Evolutionary conservation across 92 coral and sea anemone species (phyloP).

Genomic region (Epizoanthus illoricatus): DNA sequence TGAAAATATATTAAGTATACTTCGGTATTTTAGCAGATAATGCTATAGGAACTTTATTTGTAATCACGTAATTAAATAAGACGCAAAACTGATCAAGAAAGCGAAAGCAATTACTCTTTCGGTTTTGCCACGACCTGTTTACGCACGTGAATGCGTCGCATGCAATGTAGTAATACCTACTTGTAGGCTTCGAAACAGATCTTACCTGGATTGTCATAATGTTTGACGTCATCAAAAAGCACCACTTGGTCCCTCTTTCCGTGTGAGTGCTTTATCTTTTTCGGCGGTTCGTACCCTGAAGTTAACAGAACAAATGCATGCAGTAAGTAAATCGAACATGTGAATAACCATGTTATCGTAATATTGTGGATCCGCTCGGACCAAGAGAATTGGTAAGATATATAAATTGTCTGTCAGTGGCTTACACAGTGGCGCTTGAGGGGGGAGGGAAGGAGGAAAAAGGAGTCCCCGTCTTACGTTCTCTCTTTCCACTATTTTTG

Average conservation of each 20-base stretch:
- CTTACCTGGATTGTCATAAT: slow-evolving; percentile 57
- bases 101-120: no score
- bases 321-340: background rate
- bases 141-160: no score
- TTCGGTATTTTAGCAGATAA: no score
- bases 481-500: no score
- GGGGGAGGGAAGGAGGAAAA: no score
- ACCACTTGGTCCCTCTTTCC: slow-evolving; percentile 89
- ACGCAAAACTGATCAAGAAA: no score
- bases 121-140: no score
- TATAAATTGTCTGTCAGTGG: background rate
- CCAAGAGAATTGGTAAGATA: background rate
- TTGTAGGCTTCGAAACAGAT: background rate
- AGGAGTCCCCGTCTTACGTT: no score
- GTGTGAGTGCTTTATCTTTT: slow-evolving; percentile 48
- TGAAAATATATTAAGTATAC: background rate
- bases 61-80: no score
- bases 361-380: background rate
- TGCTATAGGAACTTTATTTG: no score
- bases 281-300: slow-evolving; percentile 76
- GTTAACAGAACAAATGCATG: background rate
- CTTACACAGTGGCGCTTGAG: no score
- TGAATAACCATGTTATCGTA: background rate
- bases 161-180: background rate
- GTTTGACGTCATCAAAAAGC: slow-evolving; percentile 73